phyloP scores from a whole-genome alignment of 2,888 invertebrate genomes.

The Galerucella nymphaeae region DNA sequence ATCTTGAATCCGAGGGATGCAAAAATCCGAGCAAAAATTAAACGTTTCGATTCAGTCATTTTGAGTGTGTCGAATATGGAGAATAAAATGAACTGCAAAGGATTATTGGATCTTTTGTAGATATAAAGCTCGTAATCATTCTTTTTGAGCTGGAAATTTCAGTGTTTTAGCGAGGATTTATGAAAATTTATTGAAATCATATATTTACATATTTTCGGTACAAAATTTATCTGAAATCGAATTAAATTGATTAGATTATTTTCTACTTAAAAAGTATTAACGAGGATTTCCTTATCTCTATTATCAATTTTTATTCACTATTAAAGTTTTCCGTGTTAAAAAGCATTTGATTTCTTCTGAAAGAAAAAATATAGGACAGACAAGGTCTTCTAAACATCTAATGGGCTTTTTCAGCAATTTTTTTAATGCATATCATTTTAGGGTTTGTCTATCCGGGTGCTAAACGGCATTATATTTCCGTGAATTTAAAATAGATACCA shows the following conservation, averaged over 20 bases:
- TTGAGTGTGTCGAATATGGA: conserved; percentile 19
- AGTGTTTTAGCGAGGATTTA: conserved; percentile 17
- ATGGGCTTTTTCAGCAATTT: too few species aligned
- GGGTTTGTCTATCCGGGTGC: too few species aligned
- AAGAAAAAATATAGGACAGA: too few species aligned
- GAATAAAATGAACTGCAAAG: conserved; percentile 18
- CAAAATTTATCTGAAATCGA: background rate
- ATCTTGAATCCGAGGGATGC: conserved; percentile 13
- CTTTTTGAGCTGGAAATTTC: conserved; percentile 12
- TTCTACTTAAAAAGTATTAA: background rate
- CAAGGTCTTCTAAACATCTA: too few species aligned
- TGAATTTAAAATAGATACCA: too few species aligned
- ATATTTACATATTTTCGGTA: conserved; percentile 22
- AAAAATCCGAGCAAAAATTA: conserved; percentile 18
- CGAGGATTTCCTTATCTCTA: background rate
- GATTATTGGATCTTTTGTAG: conserved; percentile 23
- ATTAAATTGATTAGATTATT: background rate
- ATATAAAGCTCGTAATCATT: conserved; percentile 15
- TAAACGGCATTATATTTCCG: too few species aligned
- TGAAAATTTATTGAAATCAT: conserved; percentile 26
- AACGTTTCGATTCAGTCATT: conserved; percentile 21
- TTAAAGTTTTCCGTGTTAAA: too few species aligned
- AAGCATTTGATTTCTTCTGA: too few species aligned
- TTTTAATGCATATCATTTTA: too few species aligned
- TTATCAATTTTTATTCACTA: too few species aligned